A percentile compares a stretch with the other conserved stretches of the same genome.
Conservation (phyloP, 2,797 vertebrate genomes). For the Octomys mimax region DNA sequence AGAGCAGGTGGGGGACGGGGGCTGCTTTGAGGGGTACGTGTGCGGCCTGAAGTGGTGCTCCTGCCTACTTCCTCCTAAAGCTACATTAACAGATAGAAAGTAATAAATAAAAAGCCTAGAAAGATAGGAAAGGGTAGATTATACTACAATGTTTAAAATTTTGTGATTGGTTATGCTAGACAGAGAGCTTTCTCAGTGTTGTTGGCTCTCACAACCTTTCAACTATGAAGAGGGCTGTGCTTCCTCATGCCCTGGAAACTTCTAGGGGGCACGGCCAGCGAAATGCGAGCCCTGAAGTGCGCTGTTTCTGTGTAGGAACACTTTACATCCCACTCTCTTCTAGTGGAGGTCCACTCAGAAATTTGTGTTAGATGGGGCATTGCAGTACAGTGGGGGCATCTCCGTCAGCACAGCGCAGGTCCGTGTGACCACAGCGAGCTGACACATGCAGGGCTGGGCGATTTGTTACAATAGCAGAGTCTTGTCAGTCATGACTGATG, state of each 20-base stretch:
- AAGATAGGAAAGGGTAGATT: background rate
- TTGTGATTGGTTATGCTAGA: background rate
- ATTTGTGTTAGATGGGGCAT: background rate
- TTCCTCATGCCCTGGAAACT: background rate
- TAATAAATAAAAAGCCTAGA: background rate
- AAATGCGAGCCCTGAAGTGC: fast-evolving
- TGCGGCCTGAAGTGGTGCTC: background rate
- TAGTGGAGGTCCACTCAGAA: background rate
- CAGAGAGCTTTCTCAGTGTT: background rate
- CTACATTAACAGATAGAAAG: background rate
- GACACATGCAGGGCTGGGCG: background rate
- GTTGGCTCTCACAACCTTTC: background rate
- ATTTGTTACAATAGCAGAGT: background rate
- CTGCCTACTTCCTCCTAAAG: background rate
- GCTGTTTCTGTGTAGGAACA: background rate
- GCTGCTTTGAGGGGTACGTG: background rate
- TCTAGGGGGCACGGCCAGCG: background rate
- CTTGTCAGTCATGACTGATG: background rate
- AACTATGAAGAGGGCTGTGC: too few relatives aligned
- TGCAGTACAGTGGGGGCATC: too few relatives aligned
- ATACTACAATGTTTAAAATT: background rate
- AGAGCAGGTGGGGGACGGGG: background rate
- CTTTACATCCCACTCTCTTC: background rate
- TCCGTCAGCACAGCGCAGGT: background rate
- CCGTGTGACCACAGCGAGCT: background rate